phyloP scores from a whole-genome alignment of 2,113 vertebrate species.

The Pteronura brasiliensis region DNA sequence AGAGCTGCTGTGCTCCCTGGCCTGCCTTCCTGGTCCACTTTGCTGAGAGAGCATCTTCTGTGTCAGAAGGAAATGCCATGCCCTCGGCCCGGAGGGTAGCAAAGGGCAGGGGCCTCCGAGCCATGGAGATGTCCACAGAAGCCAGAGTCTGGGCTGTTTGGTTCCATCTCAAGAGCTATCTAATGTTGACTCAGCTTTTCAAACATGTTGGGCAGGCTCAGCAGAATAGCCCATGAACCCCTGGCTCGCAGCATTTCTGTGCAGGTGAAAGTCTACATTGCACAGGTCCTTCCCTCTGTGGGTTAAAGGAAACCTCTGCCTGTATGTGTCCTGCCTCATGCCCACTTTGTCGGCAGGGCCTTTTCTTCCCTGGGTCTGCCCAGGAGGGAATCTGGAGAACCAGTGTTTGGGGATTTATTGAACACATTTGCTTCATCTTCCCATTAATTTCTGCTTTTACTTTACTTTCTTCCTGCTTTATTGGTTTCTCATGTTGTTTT shows the following conservation, averaged over 20 bases:
- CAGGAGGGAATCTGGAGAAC: neutral
- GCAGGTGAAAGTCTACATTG: fast-evolving
- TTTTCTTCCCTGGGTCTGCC: no score
- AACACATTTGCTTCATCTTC: neutral
- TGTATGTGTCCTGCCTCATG: neutral
- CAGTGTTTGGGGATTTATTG: neutral
- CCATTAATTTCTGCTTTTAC: neutral
- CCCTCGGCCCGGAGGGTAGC: neutral
- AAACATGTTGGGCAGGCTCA: neutral
- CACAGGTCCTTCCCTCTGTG: neutral
- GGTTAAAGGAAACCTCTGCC: neutral
- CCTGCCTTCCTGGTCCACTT: neutral
- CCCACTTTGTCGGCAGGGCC: fast-evolving
- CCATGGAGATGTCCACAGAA: neutral
- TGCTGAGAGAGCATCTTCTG: neutral
- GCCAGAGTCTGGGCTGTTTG: neutral
- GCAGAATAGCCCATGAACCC: fast-evolving
- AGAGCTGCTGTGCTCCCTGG: neutral
- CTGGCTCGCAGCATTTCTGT: neutral
- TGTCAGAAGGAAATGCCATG: neutral
- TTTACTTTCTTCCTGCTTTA: neutral
- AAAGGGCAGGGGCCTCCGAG: neutral
- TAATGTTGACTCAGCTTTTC: neutral
- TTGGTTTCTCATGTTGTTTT: neutral
- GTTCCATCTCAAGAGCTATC: fast-evolving